Percentiles rank a stretch among this genome's conserved stretches.
phyloP scores from a whole-genome alignment of 1,140 invertebrate genomes.

The Apis florea region DNA sequence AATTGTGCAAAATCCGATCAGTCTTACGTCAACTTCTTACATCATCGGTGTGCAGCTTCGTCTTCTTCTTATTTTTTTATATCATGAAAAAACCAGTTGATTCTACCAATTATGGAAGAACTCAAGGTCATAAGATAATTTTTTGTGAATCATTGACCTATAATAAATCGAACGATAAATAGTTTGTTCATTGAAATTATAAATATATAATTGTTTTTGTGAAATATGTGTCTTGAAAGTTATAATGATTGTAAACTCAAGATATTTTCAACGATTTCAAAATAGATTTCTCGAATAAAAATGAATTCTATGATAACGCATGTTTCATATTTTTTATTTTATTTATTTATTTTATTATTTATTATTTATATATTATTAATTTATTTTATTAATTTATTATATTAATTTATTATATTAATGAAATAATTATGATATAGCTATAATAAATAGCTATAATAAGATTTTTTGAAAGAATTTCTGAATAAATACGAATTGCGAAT shows the following conservation, averaged over 20 bases:
- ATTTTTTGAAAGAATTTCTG: no score
- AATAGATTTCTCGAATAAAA: neutral
- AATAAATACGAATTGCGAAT: no score
- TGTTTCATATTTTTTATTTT: no score
- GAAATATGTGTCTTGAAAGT: neutral
- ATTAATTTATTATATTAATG: neutral
- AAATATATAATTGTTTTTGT: neutral
- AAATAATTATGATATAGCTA: neutral
- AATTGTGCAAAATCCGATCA: slow-evolving; percentile 21
- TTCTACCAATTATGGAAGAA: slow-evolving; percentile 49
- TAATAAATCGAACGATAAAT: slow-evolving; percentile 9
- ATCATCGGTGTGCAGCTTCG: slow-evolving; percentile 19
- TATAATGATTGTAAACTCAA: neutral
- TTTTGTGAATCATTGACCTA: slow-evolving; percentile 10
- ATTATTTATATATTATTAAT: no score
- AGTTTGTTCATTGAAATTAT: slow-evolving; percentile 11
- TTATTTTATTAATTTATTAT: no score
- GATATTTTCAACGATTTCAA: neutral
- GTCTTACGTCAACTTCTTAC: slow-evolving; percentile 24
- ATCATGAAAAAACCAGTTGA: slow-evolving; percentile 43
- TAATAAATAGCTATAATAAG: no score
- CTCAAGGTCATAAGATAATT: slow-evolving; percentile 44
- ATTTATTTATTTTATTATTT: no score
- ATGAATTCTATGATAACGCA: no score
- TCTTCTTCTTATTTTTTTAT: slow-evolving; percentile 39